Conservation (phyloP, 2,888 invertebrate species). For the Laothoe populi region DNA sequence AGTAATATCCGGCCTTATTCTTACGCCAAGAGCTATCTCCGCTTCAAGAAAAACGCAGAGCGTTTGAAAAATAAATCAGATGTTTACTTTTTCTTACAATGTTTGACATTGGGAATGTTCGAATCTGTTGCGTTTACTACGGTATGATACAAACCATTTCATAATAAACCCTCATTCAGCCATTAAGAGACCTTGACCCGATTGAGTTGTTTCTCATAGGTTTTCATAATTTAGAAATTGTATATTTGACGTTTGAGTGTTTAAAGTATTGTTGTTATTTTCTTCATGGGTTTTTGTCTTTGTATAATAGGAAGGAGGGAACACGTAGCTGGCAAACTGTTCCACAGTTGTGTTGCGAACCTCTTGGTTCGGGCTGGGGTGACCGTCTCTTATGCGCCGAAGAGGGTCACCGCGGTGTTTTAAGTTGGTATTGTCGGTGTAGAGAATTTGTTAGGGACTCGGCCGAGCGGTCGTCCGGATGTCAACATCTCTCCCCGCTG, state of each 20-base stretch:
- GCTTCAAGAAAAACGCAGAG: slow-evolving; percentile 31
- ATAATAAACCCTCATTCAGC: slow-evolving; percentile 3
- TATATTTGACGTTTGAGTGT: not conserved
- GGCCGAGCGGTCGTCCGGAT: no score
- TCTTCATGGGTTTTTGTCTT: not conserved
- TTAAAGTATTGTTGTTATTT: not conserved
- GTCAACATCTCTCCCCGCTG: no score
- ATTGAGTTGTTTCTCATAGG: slow-evolving; percentile 7
- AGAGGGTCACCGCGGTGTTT: no score
- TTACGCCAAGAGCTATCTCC: slow-evolving; percentile 46
- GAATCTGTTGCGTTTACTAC: not conserved
- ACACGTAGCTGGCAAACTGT: no score
- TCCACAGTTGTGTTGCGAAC: no score
- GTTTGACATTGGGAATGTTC: slow-evolving; percentile 24
- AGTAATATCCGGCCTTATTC: slow-evolving; percentile 48
- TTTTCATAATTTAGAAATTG: slow-evolving; percentile 1
- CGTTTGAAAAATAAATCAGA: slow-evolving; percentile 34
- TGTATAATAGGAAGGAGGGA: not conserved
- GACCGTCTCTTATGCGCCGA: no score
- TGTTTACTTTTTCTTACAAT: slow-evolving; percentile 18
- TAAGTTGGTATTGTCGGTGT: no score
- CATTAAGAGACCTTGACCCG: slow-evolving; percentile 15
- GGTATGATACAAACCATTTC: slow-evolving; percentile 19
- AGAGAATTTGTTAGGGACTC: no score
- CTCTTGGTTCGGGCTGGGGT: no score